A percentile compares a stretch with the other conserved stretches of the same genome.
phyloP scores from a whole-genome alignment of 2,797 vertebrate species.

The Rhynchonycteris naso region DNA sequence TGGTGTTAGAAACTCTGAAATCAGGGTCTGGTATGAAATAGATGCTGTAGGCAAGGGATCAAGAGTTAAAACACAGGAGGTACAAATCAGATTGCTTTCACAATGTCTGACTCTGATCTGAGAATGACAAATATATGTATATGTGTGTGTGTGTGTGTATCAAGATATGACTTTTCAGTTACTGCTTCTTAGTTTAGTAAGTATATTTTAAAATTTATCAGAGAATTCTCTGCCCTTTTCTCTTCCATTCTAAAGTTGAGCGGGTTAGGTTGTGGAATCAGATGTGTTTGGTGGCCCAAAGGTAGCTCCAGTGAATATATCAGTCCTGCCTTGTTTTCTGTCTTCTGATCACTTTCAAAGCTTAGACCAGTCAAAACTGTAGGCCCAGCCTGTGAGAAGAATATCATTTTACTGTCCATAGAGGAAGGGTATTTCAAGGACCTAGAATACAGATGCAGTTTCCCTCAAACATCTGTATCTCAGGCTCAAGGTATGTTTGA shows the following conservation, averaged over 20 bases:
- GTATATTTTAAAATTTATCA: neutral
- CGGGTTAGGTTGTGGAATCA: neutral
- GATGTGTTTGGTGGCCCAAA: neutral
- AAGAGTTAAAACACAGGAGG: neutral
- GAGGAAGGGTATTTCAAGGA: neutral
- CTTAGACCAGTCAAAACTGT: neutral
- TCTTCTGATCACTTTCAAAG: neutral
- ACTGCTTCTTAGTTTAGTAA: neutral
- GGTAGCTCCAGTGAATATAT: neutral
- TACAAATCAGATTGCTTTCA: neutral
- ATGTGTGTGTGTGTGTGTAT: too few relatives aligned
- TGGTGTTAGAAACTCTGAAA: neutral
- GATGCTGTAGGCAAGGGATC: neutral
- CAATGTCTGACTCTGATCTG: neutral
- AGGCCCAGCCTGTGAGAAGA: neutral
- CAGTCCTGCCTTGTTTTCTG: neutral
- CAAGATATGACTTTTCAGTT: neutral
- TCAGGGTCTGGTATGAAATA: neutral
- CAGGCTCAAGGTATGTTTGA: neutral
- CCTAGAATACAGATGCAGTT: neutral
- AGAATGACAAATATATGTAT: neutral
- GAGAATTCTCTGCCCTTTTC: neutral
- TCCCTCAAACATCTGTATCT: neutral
- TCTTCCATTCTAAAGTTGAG: neutral
- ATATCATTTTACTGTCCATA: neutral